A percentile compares a stretch with the other conserved stretches of the same genome.
Conservation (phyloP, 2,888 invertebrate genomes). For the Adelognathus sp. region DNA sequence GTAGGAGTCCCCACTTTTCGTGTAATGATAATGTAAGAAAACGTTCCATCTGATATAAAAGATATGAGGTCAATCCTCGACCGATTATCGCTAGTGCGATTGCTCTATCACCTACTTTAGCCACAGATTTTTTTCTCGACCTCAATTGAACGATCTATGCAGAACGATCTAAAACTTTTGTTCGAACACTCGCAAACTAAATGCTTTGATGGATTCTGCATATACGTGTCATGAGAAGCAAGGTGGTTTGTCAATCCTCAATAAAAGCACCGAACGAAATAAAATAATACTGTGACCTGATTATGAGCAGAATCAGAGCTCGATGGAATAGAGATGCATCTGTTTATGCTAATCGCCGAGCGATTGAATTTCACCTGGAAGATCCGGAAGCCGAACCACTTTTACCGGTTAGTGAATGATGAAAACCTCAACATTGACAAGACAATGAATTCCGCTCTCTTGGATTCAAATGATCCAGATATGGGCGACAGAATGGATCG, state of each 20-base stretch:
- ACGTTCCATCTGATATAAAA: too few species aligned
- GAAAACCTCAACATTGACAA: not conserved
- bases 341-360: conserved; percentile 72
- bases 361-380: conserved; percentile 74
- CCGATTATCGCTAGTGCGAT: too few species aligned
- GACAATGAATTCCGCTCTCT: not conserved
- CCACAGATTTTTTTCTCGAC: not conserved
- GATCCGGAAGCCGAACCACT: conserved; percentile 65
- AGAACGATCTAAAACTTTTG: not conserved
- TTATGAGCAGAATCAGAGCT: conserved; percentile 64
- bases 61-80: too few species aligned
- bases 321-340: conserved; percentile 72
- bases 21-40: too few species aligned
- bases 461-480: conserved; percentile 63
- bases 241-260: too few species aligned
- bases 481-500: conserved; percentile 67
- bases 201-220: too few species aligned
- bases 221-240: too few species aligned
- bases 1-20: too few species aligned
- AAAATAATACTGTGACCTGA: not conserved
- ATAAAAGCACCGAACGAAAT: too few species aligned
- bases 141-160: too few species aligned
- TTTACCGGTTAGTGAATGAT: conserved; percentile 62
- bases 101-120: too few species aligned
- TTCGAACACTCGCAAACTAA: too few species aligned